A percentile compares a stretch with the other conserved stretches of the same genome.
Conservation (phyloP, 2,888 invertebrate species). For the Papilio elwesi region DNA sequence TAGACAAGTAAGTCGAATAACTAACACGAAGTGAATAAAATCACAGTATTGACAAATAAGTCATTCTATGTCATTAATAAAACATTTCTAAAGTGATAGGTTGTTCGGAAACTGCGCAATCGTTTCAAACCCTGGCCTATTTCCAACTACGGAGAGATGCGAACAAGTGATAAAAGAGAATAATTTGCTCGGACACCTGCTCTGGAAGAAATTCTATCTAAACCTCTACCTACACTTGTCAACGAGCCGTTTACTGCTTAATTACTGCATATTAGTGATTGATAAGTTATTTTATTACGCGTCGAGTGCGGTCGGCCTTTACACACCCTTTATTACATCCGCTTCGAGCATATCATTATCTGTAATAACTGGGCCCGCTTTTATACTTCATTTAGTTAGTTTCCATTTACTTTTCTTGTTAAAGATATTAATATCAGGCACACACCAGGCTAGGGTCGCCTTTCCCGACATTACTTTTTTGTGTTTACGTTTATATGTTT, state of each 20-base stretch:
- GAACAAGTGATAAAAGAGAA: slow-evolving; percentile 29
- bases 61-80: slow-evolving; percentile 36
- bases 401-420: not conserved
- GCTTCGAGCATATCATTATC: slow-evolving; percentile 24
- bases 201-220: slow-evolving; percentile 21
- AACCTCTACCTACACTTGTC: slow-evolving; percentile 33
- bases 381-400: slow-evolving; percentile 15
- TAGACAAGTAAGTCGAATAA: not conserved
- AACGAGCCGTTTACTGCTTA: slow-evolving; percentile 31
- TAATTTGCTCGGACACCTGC: slow-evolving; percentile 38
- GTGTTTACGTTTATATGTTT: not conserved
- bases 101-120: slow-evolving; percentile 36
- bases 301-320: slow-evolving; percentile 28
- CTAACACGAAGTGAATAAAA: not conserved
- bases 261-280: slow-evolving; percentile 36
- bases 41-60: slow-evolving; percentile 25
- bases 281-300: slow-evolving; percentile 30
- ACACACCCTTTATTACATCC: slow-evolving; percentile 31
- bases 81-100: slow-evolving; percentile 30
- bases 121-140: slow-evolving; percentile 35
- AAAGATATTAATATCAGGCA: not conserved
- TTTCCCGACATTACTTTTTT: not conserved
- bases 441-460: not conserved
- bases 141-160: slow-evolving; percentile 39
- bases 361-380: slow-evolving; percentile 14